Evolutionary conservation across 2,797 vertebrate species (phyloP).

Genomic region (Chaetodon trifasciatus): DNA sequence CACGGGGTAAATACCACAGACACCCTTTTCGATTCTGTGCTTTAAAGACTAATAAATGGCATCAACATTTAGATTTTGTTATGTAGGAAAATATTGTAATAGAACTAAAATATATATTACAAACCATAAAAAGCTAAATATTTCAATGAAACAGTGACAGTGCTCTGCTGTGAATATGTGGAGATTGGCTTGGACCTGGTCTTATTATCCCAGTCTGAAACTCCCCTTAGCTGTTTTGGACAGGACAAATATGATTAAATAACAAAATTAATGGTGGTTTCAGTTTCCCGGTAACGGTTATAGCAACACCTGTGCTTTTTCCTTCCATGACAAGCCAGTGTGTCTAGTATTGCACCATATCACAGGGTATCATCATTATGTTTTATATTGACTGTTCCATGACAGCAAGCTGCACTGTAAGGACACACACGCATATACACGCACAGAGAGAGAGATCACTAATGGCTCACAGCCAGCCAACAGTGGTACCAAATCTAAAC

Average conservation of each 20-base stretch:
- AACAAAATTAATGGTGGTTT: neutral
- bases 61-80: neutral
- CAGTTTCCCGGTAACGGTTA: neutral
- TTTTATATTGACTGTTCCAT: neutral
- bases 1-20: neutral
- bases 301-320: neutral
- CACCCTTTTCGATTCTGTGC: neutral
- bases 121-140: too few species aligned
- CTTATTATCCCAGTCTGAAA: too few species aligned
- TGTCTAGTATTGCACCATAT: neutral
- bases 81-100: too few species aligned
- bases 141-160: too few species aligned
- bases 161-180: too few species aligned
- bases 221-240: too few species aligned
- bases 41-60: neutral
- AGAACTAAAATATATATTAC: too few species aligned
- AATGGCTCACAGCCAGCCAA: constrained; percentile 3
- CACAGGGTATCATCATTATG: neutral
- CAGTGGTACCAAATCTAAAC: constrained; percentile 9
- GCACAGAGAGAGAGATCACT: neutral
- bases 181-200: too few species aligned
- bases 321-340: neutral
- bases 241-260: neutral
- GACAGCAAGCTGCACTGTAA: neutral
- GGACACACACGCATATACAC: neutral